Base-by-base conservation (phyloP, 2,113 vertebrate species). In the Corapipo altera region DNA sequence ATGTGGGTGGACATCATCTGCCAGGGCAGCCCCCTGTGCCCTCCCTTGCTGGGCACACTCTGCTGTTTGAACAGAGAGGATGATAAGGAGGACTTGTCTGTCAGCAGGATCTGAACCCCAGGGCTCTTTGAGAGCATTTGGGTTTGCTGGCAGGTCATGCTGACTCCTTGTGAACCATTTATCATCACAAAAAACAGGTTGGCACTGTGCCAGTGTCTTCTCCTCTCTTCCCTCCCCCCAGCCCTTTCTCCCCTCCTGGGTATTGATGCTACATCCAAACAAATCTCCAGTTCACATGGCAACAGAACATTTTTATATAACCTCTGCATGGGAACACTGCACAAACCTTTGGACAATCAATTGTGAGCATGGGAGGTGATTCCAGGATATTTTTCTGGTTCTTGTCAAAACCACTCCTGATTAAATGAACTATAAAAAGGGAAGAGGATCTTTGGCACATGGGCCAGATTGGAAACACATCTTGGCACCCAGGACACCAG, bases 211-310 rank as follows among this genome's bases (percentile, higher is more conserved):
- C 96, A 95, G 80, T 0, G 43, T 86, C 93, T 96, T 96, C 79
- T 85, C 88, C 89, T 61, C 58, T 83, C 39, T n/a, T 93, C 89
- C 87, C 74, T 59, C 41, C 92, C 93, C 92, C 82, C 33, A 57
- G 7, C 67, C 71, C 48, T 49, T 66, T 77, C 79, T 93, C 80
- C 88, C 80, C 89, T 95, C 87, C 81, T 89, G 96, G 75, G 93
- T 88, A 94, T 91, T 88, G 96, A 95, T 95, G 95, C 92, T 96
- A 88, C 92, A 96, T 89, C 94, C 93, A 96, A 97, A 97, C 91
- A 96, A 95, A 92, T 49, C 90, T 85, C 79, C 44, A 80, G 96
- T 91, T 97, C 86, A 92, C 96, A 97, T 95, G 88, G 97, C 91
- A 97, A 97, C 96, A 94, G 95, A 95, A 91, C 65, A 33, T 93